Evolutionary conservation across 2,888 invertebrate genomes (phyloP).

Genomic region (Brenthis ino): DNA sequence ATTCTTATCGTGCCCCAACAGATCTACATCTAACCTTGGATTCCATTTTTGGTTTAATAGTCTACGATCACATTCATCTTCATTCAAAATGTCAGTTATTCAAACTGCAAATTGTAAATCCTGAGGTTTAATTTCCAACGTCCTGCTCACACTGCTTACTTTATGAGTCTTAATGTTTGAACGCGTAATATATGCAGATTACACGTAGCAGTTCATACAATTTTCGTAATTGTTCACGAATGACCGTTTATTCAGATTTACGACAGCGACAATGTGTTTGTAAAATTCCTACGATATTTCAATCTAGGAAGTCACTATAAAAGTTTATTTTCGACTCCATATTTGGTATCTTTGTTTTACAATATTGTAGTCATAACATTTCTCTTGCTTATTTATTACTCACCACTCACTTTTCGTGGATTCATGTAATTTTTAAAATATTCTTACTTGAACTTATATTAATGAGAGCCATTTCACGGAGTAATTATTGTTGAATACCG

Average conservation of each 20-base stretch:
- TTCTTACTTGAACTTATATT: no score
- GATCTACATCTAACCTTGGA: conserved; percentile 29
- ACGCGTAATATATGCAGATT: conserved; percentile 27
- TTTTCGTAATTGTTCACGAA: conserved; percentile 36
- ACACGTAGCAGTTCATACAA: conserved; percentile 32
- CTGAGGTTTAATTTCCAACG: conserved; percentile 31
- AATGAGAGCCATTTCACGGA: no score
- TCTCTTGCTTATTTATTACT: not conserved
- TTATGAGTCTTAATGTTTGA: conserved; percentile 30
- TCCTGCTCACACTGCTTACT: conserved; percentile 21
- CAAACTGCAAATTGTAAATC: conserved; percentile 33
- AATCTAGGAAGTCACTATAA: conserved; percentile 34
- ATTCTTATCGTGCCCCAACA: conserved; percentile 17
- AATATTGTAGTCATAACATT: not conserved
- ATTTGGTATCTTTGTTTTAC: conserved; percentile 26
- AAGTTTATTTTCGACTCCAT: conserved; percentile 16
- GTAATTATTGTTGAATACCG: no score
- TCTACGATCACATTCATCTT: conserved; percentile 37
- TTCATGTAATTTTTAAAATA: no score
- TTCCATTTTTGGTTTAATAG: conserved; percentile 29
- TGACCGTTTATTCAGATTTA: conserved; percentile 35
- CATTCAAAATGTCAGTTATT: conserved; percentile 37
- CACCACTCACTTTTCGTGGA: no score
- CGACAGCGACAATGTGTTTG: conserved; percentile 23
- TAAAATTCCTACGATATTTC: conserved; percentile 30